Evolutionary conservation across 2,888 invertebrate species (phyloP).

Genomic region (Mechanitis messenoides): DNA sequence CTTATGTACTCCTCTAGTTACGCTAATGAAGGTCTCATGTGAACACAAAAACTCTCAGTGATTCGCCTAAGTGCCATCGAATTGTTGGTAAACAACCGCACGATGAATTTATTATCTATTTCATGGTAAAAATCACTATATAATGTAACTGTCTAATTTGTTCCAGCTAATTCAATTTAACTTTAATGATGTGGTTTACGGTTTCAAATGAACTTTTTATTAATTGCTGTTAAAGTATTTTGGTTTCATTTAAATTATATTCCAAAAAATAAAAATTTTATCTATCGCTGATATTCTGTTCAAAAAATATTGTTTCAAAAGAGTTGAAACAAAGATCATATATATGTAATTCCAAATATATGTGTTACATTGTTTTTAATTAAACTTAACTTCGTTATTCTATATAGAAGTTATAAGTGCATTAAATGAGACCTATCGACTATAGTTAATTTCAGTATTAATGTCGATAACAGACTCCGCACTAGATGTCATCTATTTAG

Average conservation of each 20-base stretch:
- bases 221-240: too few species aligned
- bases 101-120: slow-evolving; percentile 8
- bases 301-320: too few species aligned
- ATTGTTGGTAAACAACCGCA: slow-evolving; percentile 16
- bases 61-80: slow-evolving; percentile 23
- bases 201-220: too few species aligned
- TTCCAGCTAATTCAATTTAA: not conserved
- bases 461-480: slow-evolving; percentile 23
- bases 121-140: not conserved
- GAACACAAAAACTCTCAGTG: slow-evolving; percentile 31
- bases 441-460: slow-evolving; percentile 18
- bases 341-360: too few species aligned
- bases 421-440: not conserved
- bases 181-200: not conserved
- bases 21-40: slow-evolving; percentile 37
- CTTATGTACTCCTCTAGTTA: slow-evolving; percentile 36
- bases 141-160: not conserved
- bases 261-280: too few species aligned
- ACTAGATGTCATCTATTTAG: slow-evolving; percentile 28
- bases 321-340: too few species aligned
- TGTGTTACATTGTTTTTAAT: too few species aligned
- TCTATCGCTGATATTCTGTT: too few species aligned
- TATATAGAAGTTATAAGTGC: not conserved
- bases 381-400: not conserved
- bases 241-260: too few species aligned